A percentile compares a stretch with the other conserved stretches of the same genome.
phyloP scores from a whole-genome alignment of 1,140 invertebrate species.

The Musca domestica region DNA sequence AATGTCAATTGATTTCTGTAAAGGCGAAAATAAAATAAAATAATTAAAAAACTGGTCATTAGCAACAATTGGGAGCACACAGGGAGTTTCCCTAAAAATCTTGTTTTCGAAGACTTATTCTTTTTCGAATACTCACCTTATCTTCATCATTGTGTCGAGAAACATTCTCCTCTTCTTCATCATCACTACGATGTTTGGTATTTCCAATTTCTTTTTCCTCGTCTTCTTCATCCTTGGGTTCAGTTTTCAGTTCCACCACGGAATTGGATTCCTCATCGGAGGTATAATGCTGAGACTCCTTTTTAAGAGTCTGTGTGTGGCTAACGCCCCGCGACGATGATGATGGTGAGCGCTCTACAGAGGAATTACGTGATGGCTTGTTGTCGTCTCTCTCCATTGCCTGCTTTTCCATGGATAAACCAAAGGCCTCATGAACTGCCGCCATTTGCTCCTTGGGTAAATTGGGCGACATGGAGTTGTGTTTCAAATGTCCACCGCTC shows the following conservation, averaged over 20 bases:
- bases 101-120: no score
- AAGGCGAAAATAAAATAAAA: not conserved
- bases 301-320: not conserved
- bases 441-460: not conserved
- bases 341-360: no score
- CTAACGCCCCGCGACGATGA: no score
- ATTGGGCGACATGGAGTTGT: not conserved
- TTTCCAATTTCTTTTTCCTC: conserved; percentile 1
- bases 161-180: not conserved
- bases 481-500: not conserved
- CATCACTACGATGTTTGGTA: not conserved
- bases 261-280: conserved; percentile 32
- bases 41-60: not conserved
- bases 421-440: not conserved
- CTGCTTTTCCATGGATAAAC: not conserved
- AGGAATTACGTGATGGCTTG: no score
- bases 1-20: conserved; percentile 48
- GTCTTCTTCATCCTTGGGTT: conserved; percentile 14
- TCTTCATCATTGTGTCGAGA: conserved; percentile 29
- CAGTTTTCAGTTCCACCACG: not conserved
- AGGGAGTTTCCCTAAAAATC: no score
- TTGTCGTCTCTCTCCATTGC: not conserved
- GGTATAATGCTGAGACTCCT: not conserved
- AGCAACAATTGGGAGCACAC: no score
- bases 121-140: conserved; percentile 34